Evolutionary conservation across 2,888 invertebrate species (phyloP), one percentile per base, ranked within the genome.

Genomic region (Panopea generosa): DNA sequence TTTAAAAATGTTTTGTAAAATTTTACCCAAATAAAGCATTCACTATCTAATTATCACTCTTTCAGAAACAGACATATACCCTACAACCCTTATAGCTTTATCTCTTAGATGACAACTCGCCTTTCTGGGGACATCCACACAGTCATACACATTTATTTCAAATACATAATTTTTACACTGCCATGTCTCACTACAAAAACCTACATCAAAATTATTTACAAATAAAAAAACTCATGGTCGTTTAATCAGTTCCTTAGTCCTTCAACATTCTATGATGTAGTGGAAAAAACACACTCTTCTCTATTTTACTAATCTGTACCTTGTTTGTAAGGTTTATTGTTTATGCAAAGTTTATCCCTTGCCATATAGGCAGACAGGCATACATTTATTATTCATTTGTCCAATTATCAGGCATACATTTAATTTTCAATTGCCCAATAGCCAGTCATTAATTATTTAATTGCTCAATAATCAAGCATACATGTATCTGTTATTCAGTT

Each of bases 101-200:
- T 7, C 53, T 24, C 6, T 20, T 16, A 20, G 45, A 16, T 16
- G 45, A 45, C 16, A 45, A 27, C 43, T 53, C 27, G 26, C 53
- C n/a, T 33, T 26, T 18, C 65, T 38, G 9, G 65, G 65, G n/a
- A 65, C 63, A 20, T 16, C n/a, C 9, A 50, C 38, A 27, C 55
- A 65, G 4, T 55, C 50, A 53, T 65, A 65, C n/a, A 53, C 65
- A n/a, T 45, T 20, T n/a, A 65, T 40, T 16, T 29, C 24, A 33
- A 55, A 65, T 7, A 29, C 26, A 18, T 65, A 53, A 55, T 45
- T 40, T 22, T 27, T 43, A 14, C 27, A 26, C 24, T 66, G 66
- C 55, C 66, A 66, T 45, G 66, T 66, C 29, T 66, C 66, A 29
- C 45, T 27, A 29, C 55, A 66, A 56, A 66, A 66, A 2, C 45